Conservation (phyloP, 2,797 vertebrate genomes). For the Threskiornis aethiopicus region DNA sequence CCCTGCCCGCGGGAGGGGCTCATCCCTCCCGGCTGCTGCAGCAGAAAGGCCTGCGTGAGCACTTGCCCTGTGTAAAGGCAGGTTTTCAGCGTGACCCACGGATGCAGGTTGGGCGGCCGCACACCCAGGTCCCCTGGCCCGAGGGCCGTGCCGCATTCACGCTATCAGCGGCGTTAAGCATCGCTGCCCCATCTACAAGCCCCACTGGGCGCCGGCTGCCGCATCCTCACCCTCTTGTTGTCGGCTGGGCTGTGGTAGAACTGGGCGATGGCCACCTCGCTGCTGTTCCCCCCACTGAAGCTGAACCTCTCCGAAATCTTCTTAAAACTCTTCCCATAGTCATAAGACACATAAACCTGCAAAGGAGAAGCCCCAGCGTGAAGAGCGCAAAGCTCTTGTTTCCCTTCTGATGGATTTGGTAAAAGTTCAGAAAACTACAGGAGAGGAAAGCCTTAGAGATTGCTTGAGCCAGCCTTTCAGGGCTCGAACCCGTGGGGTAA, state of each 20-base stretch:
- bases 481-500: neutral
- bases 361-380: neutral
- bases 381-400: neutral
- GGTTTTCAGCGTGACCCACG: neutral
- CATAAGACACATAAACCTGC: constrained; percentile 93
- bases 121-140: neutral
- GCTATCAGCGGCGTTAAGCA: fast-evolving
- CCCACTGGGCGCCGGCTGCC: fast-evolving
- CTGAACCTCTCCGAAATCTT: constrained; percentile 86
- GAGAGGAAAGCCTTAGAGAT: neutral
- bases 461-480: neutral
- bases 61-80: neutral
- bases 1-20: fast-evolving
- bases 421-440: neutral
- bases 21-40: fast-evolving
- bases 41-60: neutral
- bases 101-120: fast-evolving
- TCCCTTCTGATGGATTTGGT: neutral
- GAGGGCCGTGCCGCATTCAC: fast-evolving
- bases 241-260: constrained; percentile 98
- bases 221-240: constrained; percentile 86
- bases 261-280: constrained; percentile 88
- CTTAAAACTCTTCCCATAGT: constrained; percentile 89
- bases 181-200: fast-evolving
- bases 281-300: constrained; percentile 75